A percentile compares a stretch with the other conserved stretches of the same genome.
Evolutionary conservation across 2,888 invertebrate species (phyloP).

Genomic region (Pachydiplax longipennis): DNA sequence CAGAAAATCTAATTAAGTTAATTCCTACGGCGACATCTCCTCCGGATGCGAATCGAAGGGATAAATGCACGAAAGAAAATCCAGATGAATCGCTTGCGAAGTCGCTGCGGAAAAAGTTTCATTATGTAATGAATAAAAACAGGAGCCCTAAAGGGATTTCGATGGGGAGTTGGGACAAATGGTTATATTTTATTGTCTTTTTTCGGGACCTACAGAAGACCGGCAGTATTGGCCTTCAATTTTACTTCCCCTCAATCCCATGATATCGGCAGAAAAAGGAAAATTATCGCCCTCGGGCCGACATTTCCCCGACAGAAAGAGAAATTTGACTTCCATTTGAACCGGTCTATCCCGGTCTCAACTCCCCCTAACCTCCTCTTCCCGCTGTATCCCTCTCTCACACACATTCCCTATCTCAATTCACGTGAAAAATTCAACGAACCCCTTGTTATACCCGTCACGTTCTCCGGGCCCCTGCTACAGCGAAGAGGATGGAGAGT

Average conservation of each 20-base stretch:
- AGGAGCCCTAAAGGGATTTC: not conserved
- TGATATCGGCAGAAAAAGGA: conserved; percentile 3
- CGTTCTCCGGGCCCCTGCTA: not conserved
- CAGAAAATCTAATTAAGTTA: not conserved
- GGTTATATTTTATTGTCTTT: not conserved
- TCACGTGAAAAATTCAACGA: conserved; percentile 36
- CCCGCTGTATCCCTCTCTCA: not conserved
- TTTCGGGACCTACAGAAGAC: not conserved
- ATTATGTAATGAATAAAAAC: not conserved
- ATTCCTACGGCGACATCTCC: not conserved
- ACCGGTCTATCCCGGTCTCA: not conserved
- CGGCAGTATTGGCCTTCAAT: not conserved
- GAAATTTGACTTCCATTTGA: conserved; percentile 31
- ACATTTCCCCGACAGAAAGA: conserved; percentile 29
- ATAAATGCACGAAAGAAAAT: not conserved
- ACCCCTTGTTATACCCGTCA: conserved; percentile 25
- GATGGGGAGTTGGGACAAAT: not conserved
- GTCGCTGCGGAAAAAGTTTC: not conserved
- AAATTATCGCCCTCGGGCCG: conserved; percentile 18
- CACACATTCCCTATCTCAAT: not conserved
- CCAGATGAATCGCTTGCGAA: not conserved
- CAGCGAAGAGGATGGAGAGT: conserved; percentile 5
- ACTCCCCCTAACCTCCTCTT: not conserved
- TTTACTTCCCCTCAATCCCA: conserved; percentile 6
- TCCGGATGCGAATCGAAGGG: not conserved